A percentile compares a stretch with the other conserved stretches of the same genome.
These are phyloP conservation scores for Ivindomyrus marchei DNA, from an alignment of 2,113 vertebrate genomes.

Conservation along the genomic window DNA sequence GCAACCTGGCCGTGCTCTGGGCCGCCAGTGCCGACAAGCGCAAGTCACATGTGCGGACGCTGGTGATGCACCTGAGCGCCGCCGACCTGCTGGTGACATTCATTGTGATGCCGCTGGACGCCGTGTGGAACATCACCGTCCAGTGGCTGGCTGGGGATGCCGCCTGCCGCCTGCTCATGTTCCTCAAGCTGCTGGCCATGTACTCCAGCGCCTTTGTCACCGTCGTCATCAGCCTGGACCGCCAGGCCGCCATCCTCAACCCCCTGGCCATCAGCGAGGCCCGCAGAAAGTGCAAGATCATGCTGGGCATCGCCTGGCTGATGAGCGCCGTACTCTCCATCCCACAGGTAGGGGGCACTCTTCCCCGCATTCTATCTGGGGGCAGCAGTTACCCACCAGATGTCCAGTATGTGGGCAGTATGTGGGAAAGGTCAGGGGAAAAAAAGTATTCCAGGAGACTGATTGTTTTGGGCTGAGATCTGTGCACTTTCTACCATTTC, in stretches of 20 bases:
- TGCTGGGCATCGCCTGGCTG: conserved; percentile 67
- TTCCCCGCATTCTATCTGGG: too few relatives aligned
- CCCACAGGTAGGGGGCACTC: conserved; percentile 64
- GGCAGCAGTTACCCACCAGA: not conserved
- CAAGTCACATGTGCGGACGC: conserved; percentile 67
- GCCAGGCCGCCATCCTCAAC: conserved; percentile 72
- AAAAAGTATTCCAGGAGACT: not conserved
- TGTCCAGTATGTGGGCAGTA: not conserved
- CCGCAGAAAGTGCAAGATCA: conserved; percentile 64
- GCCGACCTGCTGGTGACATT: conserved; percentile 75
- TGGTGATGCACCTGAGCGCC: conserved; percentile 71
- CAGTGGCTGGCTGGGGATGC: conserved; percentile 73
- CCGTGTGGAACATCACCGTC: conserved; percentile 76
- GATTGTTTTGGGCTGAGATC: not conserved
- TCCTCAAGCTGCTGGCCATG: conserved; percentile 77
- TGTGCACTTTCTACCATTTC: not conserved
- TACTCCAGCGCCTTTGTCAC: conserved; percentile 77
- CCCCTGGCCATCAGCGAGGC: conserved; percentile 69
- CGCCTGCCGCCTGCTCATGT: conserved; percentile 76
- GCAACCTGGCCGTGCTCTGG: conserved; percentile 68
- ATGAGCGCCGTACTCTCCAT: conserved; percentile 66
- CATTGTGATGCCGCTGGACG: conserved; percentile 79
- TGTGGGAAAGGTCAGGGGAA: not conserved
- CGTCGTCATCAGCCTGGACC: conserved; percentile 76
- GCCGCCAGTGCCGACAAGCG: conserved; percentile 54